These are phyloP conservation scores for Cheilinus undulatus DNA, from an alignment of 2,113 vertebrate genomes.

Conservation along the genomic window DNA sequence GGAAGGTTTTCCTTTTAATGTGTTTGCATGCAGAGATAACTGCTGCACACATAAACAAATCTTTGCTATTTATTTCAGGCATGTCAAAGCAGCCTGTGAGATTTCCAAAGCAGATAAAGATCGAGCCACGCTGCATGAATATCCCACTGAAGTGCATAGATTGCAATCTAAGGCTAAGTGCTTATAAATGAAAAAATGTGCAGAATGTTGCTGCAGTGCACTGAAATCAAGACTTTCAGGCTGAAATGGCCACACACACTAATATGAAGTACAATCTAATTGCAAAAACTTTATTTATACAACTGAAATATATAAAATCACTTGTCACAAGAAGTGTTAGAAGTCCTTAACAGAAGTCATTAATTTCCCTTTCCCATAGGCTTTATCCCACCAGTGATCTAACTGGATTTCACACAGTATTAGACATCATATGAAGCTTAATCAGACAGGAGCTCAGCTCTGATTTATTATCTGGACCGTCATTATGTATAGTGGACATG, in stretches of 20 bases:
- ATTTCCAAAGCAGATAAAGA: conserved; percentile 10
- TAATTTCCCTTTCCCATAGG: background rate
- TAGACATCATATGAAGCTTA: background rate
- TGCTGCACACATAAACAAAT: conserved; percentile 7
- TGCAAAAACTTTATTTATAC: background rate
- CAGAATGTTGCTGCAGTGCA: background rate
- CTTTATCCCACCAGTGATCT: background rate
- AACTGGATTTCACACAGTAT: background rate
- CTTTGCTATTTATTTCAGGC: background rate
- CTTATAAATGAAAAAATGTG: background rate
- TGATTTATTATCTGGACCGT: background rate
- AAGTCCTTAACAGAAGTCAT: background rate
- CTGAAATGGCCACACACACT: background rate
- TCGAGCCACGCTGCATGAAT: background rate
- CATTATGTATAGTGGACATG: background rate
- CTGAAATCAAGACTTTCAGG: background rate
- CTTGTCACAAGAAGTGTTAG: background rate
- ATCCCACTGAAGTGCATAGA: conserved; percentile 8
- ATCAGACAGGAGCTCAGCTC: background rate
- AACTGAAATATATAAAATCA: background rate
- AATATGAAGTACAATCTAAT: background rate
- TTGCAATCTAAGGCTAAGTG: conserved; percentile 4
- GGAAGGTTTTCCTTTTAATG: background rate
- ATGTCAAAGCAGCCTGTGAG: conserved; percentile 2
- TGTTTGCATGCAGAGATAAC: conserved; percentile 1